These are phyloP conservation scores for Addax nasomaculatus DNA, from an alignment of 2,113 vertebrate species.

Conservation along the genomic window DNA sequence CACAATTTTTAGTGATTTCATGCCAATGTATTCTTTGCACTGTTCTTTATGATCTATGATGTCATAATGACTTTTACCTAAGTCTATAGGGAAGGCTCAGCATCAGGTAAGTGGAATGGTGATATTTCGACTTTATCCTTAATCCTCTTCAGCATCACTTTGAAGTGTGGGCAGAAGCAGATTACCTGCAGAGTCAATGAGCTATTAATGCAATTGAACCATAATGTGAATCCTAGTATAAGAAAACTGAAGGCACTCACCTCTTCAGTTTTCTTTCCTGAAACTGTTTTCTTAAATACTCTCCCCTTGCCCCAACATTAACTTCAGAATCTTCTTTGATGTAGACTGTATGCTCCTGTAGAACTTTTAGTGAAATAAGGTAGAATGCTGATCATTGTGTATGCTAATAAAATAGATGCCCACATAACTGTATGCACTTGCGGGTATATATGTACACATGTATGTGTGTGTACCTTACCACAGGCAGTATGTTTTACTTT, in stretches of 20 bases:
- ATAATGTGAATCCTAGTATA: neutral
- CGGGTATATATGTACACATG: rapidly evolving
- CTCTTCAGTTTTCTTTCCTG: neutral
- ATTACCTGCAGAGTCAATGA: neutral
- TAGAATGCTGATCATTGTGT: neutral
- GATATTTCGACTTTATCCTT: neutral
- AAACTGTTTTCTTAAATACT: neutral
- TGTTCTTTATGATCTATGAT: neutral
- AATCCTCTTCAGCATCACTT: neutral
- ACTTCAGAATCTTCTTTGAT: neutral
- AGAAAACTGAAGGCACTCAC: neutral
- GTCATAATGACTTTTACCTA: neutral
- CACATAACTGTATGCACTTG: rapidly evolving
- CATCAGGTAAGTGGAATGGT: conserved; percentile 37
- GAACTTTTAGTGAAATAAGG: neutral
- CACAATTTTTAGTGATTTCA: neutral
- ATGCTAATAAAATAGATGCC: neutral
- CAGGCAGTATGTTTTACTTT: neutral
- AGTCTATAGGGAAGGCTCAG: neutral
- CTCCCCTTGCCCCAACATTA: neutral
- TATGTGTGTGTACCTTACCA: neutral
- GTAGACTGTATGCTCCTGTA: neutral
- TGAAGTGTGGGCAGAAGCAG: neutral
- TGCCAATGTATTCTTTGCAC: neutral
- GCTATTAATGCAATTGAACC: neutral